Conservation (phyloP, 2,797 vertebrate genomes). For the Premnoplex brunnescens region DNA sequence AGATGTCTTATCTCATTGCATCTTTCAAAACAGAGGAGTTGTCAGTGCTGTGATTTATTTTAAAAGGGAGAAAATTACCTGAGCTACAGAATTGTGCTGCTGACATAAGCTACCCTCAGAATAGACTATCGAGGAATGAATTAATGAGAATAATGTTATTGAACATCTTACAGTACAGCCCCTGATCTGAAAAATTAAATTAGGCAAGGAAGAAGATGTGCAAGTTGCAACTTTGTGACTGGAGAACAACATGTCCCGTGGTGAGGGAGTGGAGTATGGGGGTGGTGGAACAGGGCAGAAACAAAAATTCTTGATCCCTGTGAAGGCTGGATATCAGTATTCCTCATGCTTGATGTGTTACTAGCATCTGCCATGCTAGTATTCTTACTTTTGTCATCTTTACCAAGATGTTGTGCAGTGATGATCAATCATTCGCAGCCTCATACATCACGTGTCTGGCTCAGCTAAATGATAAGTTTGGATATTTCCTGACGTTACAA, state of each 20-base stretch:
- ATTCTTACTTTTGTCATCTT: neutral
- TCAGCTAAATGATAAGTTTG: neutral
- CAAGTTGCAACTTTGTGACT: neutral
- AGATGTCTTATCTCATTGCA: neutral
- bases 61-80: neutral
- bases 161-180: neutral
- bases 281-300: neutral
- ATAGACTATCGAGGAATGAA: neutral
- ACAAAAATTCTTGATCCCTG: neutral
- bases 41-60: neutral
- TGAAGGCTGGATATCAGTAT: neutral
- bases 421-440: neutral
- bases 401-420: neutral
- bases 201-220: neutral
- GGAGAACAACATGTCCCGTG: neutral
- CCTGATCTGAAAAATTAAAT: slow-evolving; percentile 15
- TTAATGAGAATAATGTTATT: neutral
- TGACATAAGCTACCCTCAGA: neutral
- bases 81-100: neutral
- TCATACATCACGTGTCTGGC: neutral
- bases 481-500: neutral
- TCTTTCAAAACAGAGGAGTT: neutral
- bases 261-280: fast-evolving
- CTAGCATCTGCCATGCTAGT: neutral
- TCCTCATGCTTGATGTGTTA: neutral